Evolutionary conservation across 2,888 invertebrate species (phyloP), one percentile per base, ranked within the genome.

Genomic region (Ophion ellenae): DNA sequence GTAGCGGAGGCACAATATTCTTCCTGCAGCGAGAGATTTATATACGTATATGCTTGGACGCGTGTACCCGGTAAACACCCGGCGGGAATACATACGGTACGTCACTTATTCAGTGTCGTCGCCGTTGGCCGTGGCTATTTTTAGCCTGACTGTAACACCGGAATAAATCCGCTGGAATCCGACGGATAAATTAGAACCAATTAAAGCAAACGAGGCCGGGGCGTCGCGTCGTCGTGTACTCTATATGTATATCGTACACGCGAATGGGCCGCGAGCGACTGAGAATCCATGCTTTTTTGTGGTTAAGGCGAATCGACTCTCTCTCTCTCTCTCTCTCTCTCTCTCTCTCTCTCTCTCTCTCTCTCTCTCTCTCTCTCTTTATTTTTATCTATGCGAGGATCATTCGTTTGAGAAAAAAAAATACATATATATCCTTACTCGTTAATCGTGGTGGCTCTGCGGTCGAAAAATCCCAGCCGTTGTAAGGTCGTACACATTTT

Each of bases 161-260:
- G 90, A 90, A 90, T 91, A 91, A 92, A 91, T 91, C 91, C 89
- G 85, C 87, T 89, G 90, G 91, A 92, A 91, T 91, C 89, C 89
- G 89, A 87, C 89, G 90, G 89, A 90, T 89, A 89, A 92, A 92
- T 92, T 92, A 92, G 88, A 90, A 91, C 89, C 92, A 92, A 92
- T 92, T 92, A 91, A 91, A 90, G 87, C 90, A 86, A 89, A 85
- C 87, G 86, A 86, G 83, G 83, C 86, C 81, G 81, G 64, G 76
- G 78, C 80, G 83, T 77, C 84, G 84, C 85, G 82, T 83, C 79
- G 84, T 78, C 81, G 76, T 47, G 24, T 20, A 80, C 63, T 66
- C 61, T 81, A 63, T 73, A 70, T 69, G 17, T 63, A 67, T 71
- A 76, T 10, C 32, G 24, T 66, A 24, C 69, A 66, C 69, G 70